Conservation (phyloP, 2,113 vertebrate species). For the Osmerus eperlanus region DNA sequence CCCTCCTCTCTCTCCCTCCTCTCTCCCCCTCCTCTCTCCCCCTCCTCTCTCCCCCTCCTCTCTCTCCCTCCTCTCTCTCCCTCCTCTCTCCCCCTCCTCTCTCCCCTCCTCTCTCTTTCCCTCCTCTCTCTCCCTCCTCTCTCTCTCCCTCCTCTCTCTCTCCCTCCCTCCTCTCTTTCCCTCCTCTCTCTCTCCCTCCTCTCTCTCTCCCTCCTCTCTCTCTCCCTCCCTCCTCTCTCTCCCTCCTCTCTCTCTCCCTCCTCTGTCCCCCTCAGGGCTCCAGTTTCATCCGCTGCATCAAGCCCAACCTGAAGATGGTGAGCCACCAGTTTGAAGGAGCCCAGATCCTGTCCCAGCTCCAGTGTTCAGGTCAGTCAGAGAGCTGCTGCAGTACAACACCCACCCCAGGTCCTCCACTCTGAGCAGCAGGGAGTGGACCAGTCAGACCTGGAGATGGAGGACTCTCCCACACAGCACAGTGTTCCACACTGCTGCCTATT, state of each 20-base stretch:
- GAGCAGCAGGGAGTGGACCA: too few relatives aligned
- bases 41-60: not conserved
- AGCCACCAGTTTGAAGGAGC: constrained; percentile 94
- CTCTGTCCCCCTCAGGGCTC: constrained; percentile 79
- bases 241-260: not conserved
- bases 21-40: not conserved
- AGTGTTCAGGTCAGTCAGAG: constrained; percentile 87
- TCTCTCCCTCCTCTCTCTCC: not conserved
- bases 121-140: too few relatives aligned
- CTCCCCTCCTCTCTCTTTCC: not conserved
- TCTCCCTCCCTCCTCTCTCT: not conserved
- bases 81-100: too few relatives aligned
- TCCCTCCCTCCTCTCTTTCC: too few relatives aligned
- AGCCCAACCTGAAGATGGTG: constrained; percentile 98
- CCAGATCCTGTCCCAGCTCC: constrained; percentile 97
- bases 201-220: not conserved
- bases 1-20: not conserved
- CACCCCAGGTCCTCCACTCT: too few relatives aligned
- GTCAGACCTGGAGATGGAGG: too few relatives aligned
- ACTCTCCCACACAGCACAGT: too few relatives aligned
- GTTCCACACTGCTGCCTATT: too few relatives aligned
- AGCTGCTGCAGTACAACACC: not conserved
- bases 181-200: not conserved
- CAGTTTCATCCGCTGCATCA: constrained; percentile 96
- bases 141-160: too few relatives aligned